Evolutionary conservation across 1,140 invertebrate species (phyloP), one percentile per base, ranked within the genome.

Genomic region (Macrocentrus cingulum): DNA sequence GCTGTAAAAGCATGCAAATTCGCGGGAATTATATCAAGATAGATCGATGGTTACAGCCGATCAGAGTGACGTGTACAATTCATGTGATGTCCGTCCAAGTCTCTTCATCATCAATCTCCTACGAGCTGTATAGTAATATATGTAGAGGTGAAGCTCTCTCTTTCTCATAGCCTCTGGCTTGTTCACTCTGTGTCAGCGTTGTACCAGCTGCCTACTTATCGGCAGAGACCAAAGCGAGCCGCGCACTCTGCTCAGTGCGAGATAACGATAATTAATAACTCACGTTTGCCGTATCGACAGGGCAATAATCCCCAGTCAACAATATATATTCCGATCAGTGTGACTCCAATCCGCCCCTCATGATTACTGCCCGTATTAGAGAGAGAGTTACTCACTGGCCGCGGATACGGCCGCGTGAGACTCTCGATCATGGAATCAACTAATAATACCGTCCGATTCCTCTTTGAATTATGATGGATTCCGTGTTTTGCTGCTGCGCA

Each of bases 241-340:
- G 49, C 50, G 8, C n/a, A n/a, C n/a, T n/a, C 13, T 22, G 36
- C 49, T 44, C 32, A 50, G 56, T 29, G 36, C 37, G 57, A 60
- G 62, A 64, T 64, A 62, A 61, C 61, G 53, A 63, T 64, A 61
- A 67, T 67, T 67, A 65, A 65, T 67, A 63, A 64, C 49, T 42
- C 37, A 19, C 46, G 44, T 29, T 45, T 41, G 44, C 18, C 62
- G 59, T 66, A 66, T 62, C 65, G 63, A 60, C 36, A 36, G 29
- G 34, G 48, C 42, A 11, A 50, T 23, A 25, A 37, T 22, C 3
- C 18, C 22, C 32, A n/a, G 13, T 11, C 8, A 39, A 39, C 13
- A 39, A 39, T 39, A 39, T 39, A n/a, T 29, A 29, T 29, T 9
- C 25, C 4, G 9, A 29, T 29, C 25, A 29, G 25, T 29, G 25